phyloP scores from a whole-genome alignment of 1,140 invertebrate species.

The Drosophila oshimai region DNA sequence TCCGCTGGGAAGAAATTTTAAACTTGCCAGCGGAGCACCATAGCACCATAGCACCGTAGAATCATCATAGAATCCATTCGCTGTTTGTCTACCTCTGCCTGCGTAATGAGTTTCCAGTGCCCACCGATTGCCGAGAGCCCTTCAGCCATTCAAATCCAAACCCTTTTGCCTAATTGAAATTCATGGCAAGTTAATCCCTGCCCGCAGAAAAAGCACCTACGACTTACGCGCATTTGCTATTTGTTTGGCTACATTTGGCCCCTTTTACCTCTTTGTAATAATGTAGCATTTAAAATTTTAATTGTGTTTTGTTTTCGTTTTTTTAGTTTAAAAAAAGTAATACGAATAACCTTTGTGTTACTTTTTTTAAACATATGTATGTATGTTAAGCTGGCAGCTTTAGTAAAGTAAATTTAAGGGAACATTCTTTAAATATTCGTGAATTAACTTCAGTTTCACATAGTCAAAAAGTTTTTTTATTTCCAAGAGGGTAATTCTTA shows the following conservation, averaged over 20 bases:
- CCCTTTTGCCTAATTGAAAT: constrained; percentile 27
- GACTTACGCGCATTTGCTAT: not conserved
- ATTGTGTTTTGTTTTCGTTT: too few relatives aligned
- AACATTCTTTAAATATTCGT: too few relatives aligned
- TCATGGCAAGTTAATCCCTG: constrained; percentile 24
- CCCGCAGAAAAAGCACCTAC: not conserved
- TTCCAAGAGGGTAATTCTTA: too few relatives aligned
- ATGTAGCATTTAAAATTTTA: not conserved
- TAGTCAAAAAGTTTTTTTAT: too few relatives aligned
- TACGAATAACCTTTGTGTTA: too few relatives aligned
- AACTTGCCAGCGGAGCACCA: not conserved
- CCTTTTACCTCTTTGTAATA: not conserved
- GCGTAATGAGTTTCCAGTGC: constrained; percentile 1
- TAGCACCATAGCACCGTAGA: too few relatives aligned
- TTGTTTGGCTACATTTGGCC: not conserved
- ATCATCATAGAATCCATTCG: constrained; percentile 7
- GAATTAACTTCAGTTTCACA: too few relatives aligned
- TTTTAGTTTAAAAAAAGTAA: too few relatives aligned
- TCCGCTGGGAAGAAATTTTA: constrained; percentile 3
- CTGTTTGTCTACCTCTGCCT: not conserved
- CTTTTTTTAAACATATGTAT: too few relatives aligned
- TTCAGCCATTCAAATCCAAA: not conserved
- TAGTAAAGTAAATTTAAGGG: too few relatives aligned
- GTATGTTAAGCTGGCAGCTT: too few relatives aligned
- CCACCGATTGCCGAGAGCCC: not conserved